Conservation (phyloP, 2,797 vertebrate genomes). For the Microhierax caerulescens region DNA sequence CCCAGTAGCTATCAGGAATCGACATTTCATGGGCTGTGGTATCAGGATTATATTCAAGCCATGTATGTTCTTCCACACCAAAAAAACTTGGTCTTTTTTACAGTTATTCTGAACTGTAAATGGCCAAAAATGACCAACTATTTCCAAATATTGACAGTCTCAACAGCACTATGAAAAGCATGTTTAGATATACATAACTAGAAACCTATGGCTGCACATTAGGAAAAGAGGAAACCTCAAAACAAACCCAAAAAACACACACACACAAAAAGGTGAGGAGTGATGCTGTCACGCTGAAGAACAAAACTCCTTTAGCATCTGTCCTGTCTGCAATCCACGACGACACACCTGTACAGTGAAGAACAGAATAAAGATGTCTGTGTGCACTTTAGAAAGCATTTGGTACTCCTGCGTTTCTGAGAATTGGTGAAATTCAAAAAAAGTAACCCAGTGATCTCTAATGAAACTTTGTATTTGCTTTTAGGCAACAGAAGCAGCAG, state of each 20-base stretch:
- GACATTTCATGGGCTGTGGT: neutral
- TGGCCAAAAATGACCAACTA: neutral
- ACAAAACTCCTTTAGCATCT: neutral
- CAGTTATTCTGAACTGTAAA: neutral
- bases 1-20: neutral
- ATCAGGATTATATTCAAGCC: neutral
- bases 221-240: neutral
- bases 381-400: neutral
- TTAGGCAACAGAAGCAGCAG: constrained; percentile 92
- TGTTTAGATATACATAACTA: neutral
- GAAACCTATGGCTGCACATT: neutral
- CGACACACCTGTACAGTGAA: neutral
- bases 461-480: constrained; percentile 34
- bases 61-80: neutral
- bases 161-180: neutral
- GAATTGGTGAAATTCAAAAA: neutral
- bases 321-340: neutral
- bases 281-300: neutral
- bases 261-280: neutral
- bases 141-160: neutral
- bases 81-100: neutral
- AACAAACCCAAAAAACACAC: no score
- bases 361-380: neutral
- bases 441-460: neutral
- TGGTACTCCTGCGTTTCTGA: neutral